Base-by-base conservation (phyloP, 2,888 invertebrate species). In the Drosophila lutescens region DNA sequence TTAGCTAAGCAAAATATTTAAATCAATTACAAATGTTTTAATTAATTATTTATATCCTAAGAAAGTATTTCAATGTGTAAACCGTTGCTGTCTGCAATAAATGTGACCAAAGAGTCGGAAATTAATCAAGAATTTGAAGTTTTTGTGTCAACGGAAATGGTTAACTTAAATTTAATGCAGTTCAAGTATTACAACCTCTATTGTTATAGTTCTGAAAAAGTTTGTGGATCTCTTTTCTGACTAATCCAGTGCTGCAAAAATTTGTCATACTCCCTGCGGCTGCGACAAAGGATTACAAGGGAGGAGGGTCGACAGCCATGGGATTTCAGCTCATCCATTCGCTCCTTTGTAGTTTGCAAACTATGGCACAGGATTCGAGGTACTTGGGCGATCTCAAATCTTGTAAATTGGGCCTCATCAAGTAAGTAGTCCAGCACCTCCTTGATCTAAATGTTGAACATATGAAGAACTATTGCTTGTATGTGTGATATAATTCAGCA, bases 401-500 rank as follows among this genome's bases (percentile, higher is more conserved):
- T 92, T 6, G 90, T 80, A 86, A 93, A 94, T 2, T 94, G 93
- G 13, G 83, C 91, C 80, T 94, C 94, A 54, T 92, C 87, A 8
- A 93, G 89, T 20, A 95, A 89, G 84, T 93, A 94, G 84, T 94
- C 94, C 40, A 95, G 80, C 68, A 94, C 93, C 67, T 93, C 92
- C 90, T 94, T 94, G 6, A 94, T 93, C 94, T 94, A 54, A 20
- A 32, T 38, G 8, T 4, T 23, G 59, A 12, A 36, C 34, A 17
- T 1, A 10, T 20, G 5, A 7, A 49, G 0, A 46, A 8, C 10
- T 2, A 13, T 8, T 1, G 5, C 7, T n/a, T 57, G 7, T 20
- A 1, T 1, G 6, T 32, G 12, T 7, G 8, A 41, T 6, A 12
- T 8, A 2, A 0, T 3, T 4, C 4, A 2, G 15, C 13, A 4